These are phyloP conservation scores for Muntiacus muntjak DNA, from an alignment of 2,113 vertebrate genomes.

Conservation along the genomic window DNA sequence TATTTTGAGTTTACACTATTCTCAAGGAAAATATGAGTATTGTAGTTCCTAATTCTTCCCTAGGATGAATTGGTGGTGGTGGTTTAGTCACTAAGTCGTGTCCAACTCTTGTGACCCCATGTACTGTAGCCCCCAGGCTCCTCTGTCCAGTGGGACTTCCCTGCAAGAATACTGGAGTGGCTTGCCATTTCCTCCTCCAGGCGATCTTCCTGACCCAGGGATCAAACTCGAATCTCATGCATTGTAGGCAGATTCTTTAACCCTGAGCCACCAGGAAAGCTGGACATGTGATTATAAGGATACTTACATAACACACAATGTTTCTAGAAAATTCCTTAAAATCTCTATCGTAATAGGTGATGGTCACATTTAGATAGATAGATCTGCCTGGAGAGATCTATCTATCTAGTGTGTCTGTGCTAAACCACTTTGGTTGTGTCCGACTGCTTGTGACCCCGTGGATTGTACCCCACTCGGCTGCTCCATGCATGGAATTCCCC, in stretches of 20 bases:
- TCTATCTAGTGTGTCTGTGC: not conserved
- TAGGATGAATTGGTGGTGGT: not conserved
- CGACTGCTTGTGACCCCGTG: not conserved
- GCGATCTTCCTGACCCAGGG: not conserved
- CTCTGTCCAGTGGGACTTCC: not conserved
- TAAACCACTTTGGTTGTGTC: not conserved
- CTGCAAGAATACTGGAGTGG: not conserved
- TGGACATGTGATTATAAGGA: not conserved
- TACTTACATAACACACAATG: rapidly evolving
- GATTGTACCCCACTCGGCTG: not conserved
- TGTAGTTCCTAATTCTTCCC: not conserved
- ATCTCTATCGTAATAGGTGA: not conserved
- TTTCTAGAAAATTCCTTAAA: not conserved
- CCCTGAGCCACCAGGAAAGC: not conserved
- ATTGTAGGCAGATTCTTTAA: not conserved
- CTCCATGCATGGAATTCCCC: not conserved
- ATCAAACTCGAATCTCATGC: not conserved
- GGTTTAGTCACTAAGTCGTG: not conserved
- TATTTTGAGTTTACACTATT: not conserved
- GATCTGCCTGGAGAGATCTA: not conserved
- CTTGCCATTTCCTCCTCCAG: not conserved
- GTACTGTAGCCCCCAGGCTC: not conserved
- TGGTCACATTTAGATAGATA: not conserved
- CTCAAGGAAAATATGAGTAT: not conserved
- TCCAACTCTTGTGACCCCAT: not conserved